These are phyloP conservation scores for Leptodon cayanensis DNA, from an alignment of 2,797 vertebrate genomes.

Conservation along the genomic window DNA sequence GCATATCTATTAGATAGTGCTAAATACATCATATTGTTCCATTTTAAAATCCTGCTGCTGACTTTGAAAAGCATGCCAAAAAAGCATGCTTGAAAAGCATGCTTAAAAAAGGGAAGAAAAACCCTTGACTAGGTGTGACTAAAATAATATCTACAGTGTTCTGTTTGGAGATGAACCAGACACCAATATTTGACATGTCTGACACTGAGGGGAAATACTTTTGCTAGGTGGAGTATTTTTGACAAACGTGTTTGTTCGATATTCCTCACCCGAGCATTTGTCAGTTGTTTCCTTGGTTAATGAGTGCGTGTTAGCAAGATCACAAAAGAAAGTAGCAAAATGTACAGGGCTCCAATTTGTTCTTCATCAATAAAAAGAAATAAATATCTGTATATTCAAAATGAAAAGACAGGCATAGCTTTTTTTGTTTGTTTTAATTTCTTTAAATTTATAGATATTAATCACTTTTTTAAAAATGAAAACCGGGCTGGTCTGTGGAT, in stretches of 20 bases:
- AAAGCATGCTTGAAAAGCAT: neutral
- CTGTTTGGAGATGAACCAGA: slow-evolving; percentile 27
- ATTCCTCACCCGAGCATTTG: neutral
- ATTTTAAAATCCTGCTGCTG: neutral
- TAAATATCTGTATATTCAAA: neutral
- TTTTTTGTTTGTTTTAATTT: neutral
- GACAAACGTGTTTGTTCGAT: neutral
- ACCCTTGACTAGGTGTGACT: neutral
- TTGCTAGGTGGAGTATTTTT: neutral
- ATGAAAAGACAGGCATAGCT: neutral
- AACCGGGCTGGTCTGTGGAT: neutral
- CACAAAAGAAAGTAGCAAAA: neutral
- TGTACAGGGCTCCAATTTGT: neutral
- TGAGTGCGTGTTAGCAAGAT: neutral
- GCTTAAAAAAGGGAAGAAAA: neutral
- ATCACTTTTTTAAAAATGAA: neutral
- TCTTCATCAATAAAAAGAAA: neutral
- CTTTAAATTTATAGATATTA: neutral
- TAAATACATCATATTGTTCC: neutral
- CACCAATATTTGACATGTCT: neutral
- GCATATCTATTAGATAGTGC: neutral
- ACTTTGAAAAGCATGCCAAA: neutral
- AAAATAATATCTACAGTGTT: neutral
- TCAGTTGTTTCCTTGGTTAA: neutral
- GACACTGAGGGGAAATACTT: neutral